Base-by-base conservation (phyloP, 2,797 vertebrate genomes). In the Tragopan temminckii region DNA sequence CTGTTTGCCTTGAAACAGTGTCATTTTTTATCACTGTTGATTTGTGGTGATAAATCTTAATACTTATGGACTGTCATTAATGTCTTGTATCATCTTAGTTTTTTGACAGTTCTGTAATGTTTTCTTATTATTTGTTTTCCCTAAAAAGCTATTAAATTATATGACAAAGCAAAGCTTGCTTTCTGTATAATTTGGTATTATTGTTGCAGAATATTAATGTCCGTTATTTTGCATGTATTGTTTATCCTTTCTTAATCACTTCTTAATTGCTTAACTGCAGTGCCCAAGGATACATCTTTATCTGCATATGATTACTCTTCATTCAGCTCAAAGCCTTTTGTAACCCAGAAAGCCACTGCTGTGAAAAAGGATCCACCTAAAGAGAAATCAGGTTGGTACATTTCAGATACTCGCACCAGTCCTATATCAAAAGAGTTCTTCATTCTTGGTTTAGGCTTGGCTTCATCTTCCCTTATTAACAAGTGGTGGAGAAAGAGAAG, bases 361-460 rank as follows among this genome's bases (percentile, higher is more conserved):
- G 40, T 83, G 13, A 99, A 97, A 96, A 98, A 97, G 82, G 98
- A 98, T n/a, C 75, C 66, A 35, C 80, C 95, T 35, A 99, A 98
- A 97, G 99, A 99, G 29, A 99, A 98, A 96, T 53, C 98, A 98
- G 97, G 99, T 99, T 38, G 57, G 97, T 97, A 48, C 61, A 17
- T 76, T 67, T 88, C 7, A 36, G 25, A 10, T 18, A 19, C 29
- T 78, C 80, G 11, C 33, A 67, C 35, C 25, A 50, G 27, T 55
- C 33, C 20, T 74, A 23, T 21, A 7, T 36, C 24, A 78, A 48
- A 50, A 61, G 20, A 78, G 27, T 48, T 84, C 14, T 38, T 35
- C 2, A 12, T 79, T 77, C 35, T 58, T 27, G 19, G 25, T 23
- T 63, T 80, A 24, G 38, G 27, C 67, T 25, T 80, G 38, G 33